Evolutionary conservation across 2,797 vertebrate genomes (phyloP), one percentile per base, ranked within the genome.

Genomic region (Cuculus canorus): DNA sequence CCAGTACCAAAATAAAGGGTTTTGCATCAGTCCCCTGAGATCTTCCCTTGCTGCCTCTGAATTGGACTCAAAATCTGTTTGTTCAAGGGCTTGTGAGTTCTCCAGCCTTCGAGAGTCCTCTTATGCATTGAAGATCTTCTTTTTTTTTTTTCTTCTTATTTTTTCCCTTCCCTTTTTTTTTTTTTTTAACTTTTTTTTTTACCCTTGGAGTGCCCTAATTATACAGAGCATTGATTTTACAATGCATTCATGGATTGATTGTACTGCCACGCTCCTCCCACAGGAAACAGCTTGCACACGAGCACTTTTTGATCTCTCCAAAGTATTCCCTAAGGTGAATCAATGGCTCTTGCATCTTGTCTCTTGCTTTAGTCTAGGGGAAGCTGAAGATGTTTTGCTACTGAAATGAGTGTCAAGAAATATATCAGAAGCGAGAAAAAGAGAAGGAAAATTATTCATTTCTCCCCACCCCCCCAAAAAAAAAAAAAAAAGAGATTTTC

Each of bases 211-310:
- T 98, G 98, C 98, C 98, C 98, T 99, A 98, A 99, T 99, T 99
- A 99, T 99, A 98, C 98, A 99, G 97, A 96, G 97, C 98, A 99
- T 99, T 99, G 99, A 99, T 99, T 99, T 99, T 99, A 98, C 98
- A 98, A 98, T 98, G 98, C 98, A 98, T 98, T 97, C 98, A 98
- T 98, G 98, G 98, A 99, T 98, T 99, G 98, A 99, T 99, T 98
- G 98, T 98, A 93, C 97, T 98, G 97, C 97, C 96, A 97, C 37
- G 96, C 97, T 97, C 98, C 97, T 98, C 98, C 98, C 97, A 98
- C 96, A 98, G 98, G 98, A 98, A 98, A 97, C 96, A 95, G 95
- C 96, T 93, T 97, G 92, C 95, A 95, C 94, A 96, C 95, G 96
- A 96, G 96, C 97, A 97, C 96, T 98, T 97, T 97, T 95, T 97